A percentile compares a stretch with the other conserved stretches of the same genome.
Evolutionary conservation across 2,113 vertebrate species (phyloP).

Genomic region (Trinectes maculatus): DNA sequence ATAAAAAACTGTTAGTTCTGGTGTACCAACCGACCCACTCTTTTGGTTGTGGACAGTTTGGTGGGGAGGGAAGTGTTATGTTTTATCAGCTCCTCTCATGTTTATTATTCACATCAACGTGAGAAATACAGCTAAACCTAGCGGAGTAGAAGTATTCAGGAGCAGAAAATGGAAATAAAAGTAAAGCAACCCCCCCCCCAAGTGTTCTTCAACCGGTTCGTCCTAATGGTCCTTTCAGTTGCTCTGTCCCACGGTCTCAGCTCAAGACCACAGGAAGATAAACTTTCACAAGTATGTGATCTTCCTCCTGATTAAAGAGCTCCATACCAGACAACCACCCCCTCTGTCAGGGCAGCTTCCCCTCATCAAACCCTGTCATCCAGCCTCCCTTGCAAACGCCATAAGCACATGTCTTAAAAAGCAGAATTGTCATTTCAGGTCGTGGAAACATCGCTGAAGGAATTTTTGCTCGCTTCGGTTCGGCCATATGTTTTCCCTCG

Average conservation of each 20-base stretch:
- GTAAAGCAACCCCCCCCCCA: neutral
- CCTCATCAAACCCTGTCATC: constrained; percentile 29
- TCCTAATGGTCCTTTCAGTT: constrained; percentile 25
- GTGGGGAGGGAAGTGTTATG: too few relatives aligned
- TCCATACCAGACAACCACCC: constrained; percentile 33
- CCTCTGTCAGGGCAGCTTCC: constrained; percentile 36
- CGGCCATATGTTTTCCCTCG: constrained; percentile 55
- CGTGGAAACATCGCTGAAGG: constrained; percentile 30
- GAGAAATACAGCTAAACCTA: neutral
- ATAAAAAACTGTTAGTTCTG: too few relatives aligned
- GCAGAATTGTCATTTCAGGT: constrained; percentile 43
- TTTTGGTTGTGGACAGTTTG: too few relatives aligned
- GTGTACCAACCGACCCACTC: too few relatives aligned
- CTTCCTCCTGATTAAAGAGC: constrained; percentile 56
- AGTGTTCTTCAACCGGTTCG: constrained; percentile 22
- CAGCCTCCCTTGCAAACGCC: constrained; percentile 36
- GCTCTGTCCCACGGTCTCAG: constrained; percentile 38
- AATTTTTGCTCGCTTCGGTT: constrained; percentile 22
- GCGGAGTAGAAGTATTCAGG: neutral
- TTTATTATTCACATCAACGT: neutral
- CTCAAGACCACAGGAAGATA: constrained; percentile 59
- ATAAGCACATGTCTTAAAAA: constrained; percentile 23
- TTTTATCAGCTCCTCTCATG: neutral
- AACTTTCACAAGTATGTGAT: constrained; percentile 60
- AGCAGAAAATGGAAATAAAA: neutral